Percentiles rank a stretch among this genome's conserved stretches.
Conservation (phyloP, 1,140 invertebrate species). For the Dinothrombium tinctorium region DNA sequence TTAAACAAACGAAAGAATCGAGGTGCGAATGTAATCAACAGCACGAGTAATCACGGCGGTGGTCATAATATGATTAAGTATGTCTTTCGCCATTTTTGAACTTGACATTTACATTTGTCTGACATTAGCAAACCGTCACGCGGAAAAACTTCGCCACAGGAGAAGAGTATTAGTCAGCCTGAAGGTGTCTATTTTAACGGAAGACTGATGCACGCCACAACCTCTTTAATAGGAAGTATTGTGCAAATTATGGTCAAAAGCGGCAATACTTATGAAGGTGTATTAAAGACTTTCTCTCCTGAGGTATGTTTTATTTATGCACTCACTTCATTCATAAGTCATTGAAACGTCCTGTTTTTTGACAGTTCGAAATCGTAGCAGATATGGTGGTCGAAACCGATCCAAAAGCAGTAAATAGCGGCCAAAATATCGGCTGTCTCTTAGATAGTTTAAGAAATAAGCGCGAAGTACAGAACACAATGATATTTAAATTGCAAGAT, state of each 20-base stretch:
- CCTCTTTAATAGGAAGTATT: constrained; percentile 50
- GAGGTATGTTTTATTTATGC: constrained; percentile 20
- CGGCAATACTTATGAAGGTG: constrained; percentile 54
- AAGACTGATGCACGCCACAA: constrained; percentile 60
- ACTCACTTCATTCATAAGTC: not conserved
- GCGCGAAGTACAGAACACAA: constrained; percentile 30
- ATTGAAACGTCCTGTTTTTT: not conserved
- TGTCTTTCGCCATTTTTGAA: no score
- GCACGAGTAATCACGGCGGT: no score
- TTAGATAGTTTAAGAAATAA: constrained; percentile 4
- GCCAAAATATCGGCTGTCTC: constrained; percentile 6
- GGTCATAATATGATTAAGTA: no score
- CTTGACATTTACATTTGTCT: no score
- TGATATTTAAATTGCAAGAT: constrained; percentile 59
- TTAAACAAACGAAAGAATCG: no score
- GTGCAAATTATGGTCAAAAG: constrained; percentile 38
- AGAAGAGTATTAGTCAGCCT: no score
- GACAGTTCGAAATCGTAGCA: constrained; percentile 6
- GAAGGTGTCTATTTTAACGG: constrained; percentile 67
- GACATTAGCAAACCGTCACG: no score
- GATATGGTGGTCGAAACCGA: constrained; percentile 3
- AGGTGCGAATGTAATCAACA: no score
- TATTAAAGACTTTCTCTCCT: constrained; percentile 60
- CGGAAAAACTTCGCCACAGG: no score
- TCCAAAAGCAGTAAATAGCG: not conserved